Percentiles rank a stretch among this genome's conserved stretches.
Conservation (phyloP, 1,140 invertebrate genomes). For the Mya arenaria region DNA sequence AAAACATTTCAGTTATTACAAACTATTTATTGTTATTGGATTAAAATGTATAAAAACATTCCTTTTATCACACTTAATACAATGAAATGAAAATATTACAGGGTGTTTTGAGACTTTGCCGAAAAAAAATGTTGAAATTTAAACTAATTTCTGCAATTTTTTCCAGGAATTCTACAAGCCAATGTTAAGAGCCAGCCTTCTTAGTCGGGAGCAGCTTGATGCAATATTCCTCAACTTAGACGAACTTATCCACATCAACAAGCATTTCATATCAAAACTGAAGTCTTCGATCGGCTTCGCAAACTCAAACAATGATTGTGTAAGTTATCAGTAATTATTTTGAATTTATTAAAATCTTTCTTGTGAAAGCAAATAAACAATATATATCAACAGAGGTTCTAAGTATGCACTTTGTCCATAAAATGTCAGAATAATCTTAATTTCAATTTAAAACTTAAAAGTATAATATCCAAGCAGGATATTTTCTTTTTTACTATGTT, state of each 20-base stretch:
- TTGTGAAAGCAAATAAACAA: too few relatives aligned
- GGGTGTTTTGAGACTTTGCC: background rate
- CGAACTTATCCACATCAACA: slow-evolving; percentile 94
- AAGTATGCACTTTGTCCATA: too few relatives aligned
- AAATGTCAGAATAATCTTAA: too few relatives aligned
- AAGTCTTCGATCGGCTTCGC: slow-evolving; percentile 94
- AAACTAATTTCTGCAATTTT: background rate
- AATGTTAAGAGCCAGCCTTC: slow-evolving; percentile 92
- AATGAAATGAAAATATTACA: background rate
- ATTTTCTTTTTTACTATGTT: too few relatives aligned
- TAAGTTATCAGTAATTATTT: too few relatives aligned
- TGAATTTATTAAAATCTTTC: too few relatives aligned
- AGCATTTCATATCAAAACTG: slow-evolving; percentile 91
- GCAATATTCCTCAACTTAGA: slow-evolving; percentile 97
- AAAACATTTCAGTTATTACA: too few relatives aligned
- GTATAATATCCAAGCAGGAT: too few relatives aligned
- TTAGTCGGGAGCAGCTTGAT: slow-evolving; percentile 85
- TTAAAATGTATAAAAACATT: background rate
- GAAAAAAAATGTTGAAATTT: background rate
- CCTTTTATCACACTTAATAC: background rate
- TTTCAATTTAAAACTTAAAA: too few relatives aligned
- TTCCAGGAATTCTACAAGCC: slow-evolving; percentile 95
- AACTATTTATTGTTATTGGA: too few relatives aligned
- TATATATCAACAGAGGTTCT: too few relatives aligned
- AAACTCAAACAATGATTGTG: slow-evolving; percentile 87